Conservation (phyloP, 1,140 invertebrate genomes). For the Pomacea maculata region DNA sequence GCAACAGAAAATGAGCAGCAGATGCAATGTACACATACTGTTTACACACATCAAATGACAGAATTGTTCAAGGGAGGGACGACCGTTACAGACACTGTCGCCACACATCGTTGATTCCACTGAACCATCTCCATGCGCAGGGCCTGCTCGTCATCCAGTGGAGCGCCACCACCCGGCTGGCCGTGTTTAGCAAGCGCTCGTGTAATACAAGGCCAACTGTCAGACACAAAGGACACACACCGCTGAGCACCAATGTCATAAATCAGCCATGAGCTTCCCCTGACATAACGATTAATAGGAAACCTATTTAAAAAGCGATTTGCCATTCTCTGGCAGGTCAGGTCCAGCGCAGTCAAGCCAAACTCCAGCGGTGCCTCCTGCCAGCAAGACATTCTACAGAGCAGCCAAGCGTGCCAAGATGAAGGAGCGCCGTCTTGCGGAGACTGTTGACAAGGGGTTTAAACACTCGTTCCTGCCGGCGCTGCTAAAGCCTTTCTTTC, state of each 20-base stretch:
- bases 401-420: background rate
- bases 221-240: too few species aligned
- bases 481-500: background rate
- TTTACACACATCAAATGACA: too few species aligned
- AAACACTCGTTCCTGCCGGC: background rate
- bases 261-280: background rate
- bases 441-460: background rate
- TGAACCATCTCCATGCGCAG: too few species aligned
- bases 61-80: too few species aligned
- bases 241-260: background rate
- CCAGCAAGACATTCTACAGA: background rate
- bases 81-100: too few species aligned
- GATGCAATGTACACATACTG: too few species aligned
- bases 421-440: background rate
- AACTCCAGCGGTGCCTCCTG: slow-evolving; percentile 1
- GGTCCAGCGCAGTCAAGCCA: background rate
- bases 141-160: too few species aligned
- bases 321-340: background rate
- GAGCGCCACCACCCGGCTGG: too few species aligned
- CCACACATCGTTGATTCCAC: too few species aligned
- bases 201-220: too few species aligned
- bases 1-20: too few species aligned
- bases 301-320: slow-evolving; percentile 2
- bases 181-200: too few species aligned
- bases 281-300: slow-evolving; percentile 1